Base-by-base conservation (phyloP, 2,113 vertebrate genomes). In the Trogon surrucura region DNA sequence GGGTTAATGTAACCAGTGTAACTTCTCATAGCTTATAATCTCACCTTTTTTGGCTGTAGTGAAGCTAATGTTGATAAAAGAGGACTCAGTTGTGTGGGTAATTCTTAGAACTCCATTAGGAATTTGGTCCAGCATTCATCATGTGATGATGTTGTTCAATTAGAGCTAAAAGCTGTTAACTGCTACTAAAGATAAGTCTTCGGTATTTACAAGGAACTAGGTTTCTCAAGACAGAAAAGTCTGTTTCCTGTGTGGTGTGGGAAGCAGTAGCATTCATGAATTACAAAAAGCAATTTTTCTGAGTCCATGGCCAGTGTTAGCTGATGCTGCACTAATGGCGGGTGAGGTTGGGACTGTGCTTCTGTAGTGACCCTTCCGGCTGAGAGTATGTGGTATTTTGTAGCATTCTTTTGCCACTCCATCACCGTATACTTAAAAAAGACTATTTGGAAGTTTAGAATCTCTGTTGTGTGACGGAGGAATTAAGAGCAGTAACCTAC, bases 321-420 rank as follows among this genome's bases (percentile, higher is more conserved):
- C 15, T 67, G 27, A 16, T 23, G 20, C 4, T 57, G 14, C 36
- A 23, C 8, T 56, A 41, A 26, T 32, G 15, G 5, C 47, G 12
- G 7, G 6, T 45, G 20, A 48, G 17, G 22, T 38, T 3, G 2
- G 13, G 29, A 30, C 10, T 47, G 30, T 66, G n/a, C 9, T 48
- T 61, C 9, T n/a, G 32, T 5, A 32, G 19, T 30, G 20, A 45
- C 15, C 14, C 44, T 61, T 88, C 19, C 47, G 22, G 32, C 4
- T 66, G 15, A 71, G 29, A 54, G 2, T 50, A 61, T 44, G 7
- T 10, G 3, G 5, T 22, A 38, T 22, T 81, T 88, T 22, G 8
- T 22, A 85, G 17, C 2, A 0, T 2, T 57, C 5, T 70, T 66
- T n/a, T n/a, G 7, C 64, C 26, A 21, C 8, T 64, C 9, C 17